These are phyloP conservation scores for Sclerodermus sp. DNA, from an alignment of 2,888 invertebrate species.

Conservation along the genomic window DNA sequence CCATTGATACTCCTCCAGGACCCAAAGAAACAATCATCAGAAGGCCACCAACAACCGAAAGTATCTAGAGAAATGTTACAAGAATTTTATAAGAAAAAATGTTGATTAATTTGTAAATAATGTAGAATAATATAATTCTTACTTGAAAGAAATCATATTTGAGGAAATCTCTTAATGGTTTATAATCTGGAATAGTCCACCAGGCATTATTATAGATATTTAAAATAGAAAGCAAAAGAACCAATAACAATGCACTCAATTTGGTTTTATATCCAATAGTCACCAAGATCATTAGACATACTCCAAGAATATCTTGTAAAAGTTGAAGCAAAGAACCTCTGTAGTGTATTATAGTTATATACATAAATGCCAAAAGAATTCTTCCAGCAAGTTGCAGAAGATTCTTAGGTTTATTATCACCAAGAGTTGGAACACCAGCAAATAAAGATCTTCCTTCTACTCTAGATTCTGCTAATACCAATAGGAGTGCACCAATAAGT, in stretches of 20 bases:
- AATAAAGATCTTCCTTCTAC: conserved; percentile 93
- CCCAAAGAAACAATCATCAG: conserved; percentile 98
- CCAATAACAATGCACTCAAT: conserved; percentile 91
- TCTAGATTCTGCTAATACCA: conserved; percentile 94
- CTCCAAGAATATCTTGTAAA: conserved; percentile 89
- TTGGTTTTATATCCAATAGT: conserved; percentile 99
- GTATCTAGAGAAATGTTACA: conserved; percentile 68
- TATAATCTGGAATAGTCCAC: conserved; percentile 95
- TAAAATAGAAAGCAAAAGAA: conserved; percentile 81
- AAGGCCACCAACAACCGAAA: conserved; percentile 97
- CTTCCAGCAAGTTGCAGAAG: conserved; percentile 95
- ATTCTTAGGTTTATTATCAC: conserved; percentile 96
- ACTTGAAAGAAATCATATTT: conserved; percentile 99
- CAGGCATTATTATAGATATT: conserved; percentile 98
- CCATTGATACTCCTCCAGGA: conserved; percentile 98
- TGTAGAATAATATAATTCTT: conserved; percentile 49
- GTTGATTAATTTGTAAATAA: conserved; percentile 5
- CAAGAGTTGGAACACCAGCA: conserved; percentile 89
- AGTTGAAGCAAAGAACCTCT: conserved; percentile 91
- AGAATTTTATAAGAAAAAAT: conserved; percentile 1
- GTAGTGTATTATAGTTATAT: conserved; percentile 91
- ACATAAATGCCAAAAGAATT: conserved; percentile 97
- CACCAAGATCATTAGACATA: conserved; percentile 92
- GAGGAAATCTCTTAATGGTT: conserved; percentile 96
- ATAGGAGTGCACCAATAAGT: conserved; percentile 92